Base-by-base conservation (phyloP, 2,113 vertebrate genomes). In the Scatophagus argus region DNA sequence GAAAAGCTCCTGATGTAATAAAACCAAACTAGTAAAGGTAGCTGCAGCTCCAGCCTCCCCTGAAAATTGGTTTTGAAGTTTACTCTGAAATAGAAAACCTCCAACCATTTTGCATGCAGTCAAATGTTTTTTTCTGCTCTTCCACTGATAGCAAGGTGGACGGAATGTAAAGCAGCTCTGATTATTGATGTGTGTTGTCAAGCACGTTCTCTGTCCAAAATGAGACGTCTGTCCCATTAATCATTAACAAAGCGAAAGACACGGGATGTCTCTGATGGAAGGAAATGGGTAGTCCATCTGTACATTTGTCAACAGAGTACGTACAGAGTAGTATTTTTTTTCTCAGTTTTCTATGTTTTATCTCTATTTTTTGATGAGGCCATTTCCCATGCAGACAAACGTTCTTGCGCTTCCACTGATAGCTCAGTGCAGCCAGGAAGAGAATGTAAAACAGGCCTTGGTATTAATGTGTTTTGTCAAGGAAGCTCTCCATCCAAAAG, bases 371-470 rank as follows among this genome's bases (percentile, higher is more conserved):
- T 72, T 75, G 66, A 86, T 74, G 29, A 81, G 74, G 76, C 70
- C 51, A 66, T 82, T 91, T 88, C 73, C 68, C 68, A 86, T 75
- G 71, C 83, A 77, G 67, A 65, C 65, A 59, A 84, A 88, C 63
- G 79, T 61, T 78, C 66, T 81, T 78, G 80, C 78, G 60, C 55
- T 70, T 82, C 14, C 51, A 44, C 77, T 62, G 85, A 89, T 73
- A 84, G 86, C 72, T 32, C 1, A 36, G 66, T 69, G 71, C 47
- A 69, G 74, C 74, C 44, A 19, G 74, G 69, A 66, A 77, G 71
- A 79, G 85, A 90, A 89, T 86, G 78, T 77, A 79, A 92, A 93
- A 82, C 81, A 88, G 85, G 75, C 36, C 32, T 59, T 11, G 60
- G 55, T 72, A 77, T 84, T 80, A 79, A 90, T 77, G 83, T 49